A percentile compares a stretch with the other conserved stretches of the same genome.
These are phyloP conservation scores for Orcinus orca DNA, from an alignment of 2,113 vertebrate species.

Conservation along the genomic window DNA sequence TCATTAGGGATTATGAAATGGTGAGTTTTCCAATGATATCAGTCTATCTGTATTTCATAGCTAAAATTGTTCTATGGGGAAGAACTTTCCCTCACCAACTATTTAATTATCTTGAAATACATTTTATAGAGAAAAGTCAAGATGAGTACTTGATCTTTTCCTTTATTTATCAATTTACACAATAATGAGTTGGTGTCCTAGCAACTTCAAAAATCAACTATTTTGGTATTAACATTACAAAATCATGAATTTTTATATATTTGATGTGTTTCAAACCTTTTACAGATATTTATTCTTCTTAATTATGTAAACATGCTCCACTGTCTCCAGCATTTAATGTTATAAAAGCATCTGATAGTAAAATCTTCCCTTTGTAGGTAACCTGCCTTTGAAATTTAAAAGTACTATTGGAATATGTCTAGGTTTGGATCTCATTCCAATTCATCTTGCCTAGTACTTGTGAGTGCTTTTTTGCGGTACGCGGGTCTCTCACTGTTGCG, in stretches of 20 bases:
- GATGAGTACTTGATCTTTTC: background rate
- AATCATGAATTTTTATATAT: conserved; percentile 13
- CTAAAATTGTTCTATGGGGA: background rate
- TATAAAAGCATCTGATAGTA: background rate
- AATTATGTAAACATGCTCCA: background rate
- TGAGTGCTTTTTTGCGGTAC: background rate
- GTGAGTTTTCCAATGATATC: background rate
- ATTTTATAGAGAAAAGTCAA: background rate
- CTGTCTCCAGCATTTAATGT: background rate
- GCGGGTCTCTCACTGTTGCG: no score
- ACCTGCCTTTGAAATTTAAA: background rate
- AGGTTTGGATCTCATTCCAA: background rate
- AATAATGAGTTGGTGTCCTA: background rate
- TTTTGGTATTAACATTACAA: background rate
- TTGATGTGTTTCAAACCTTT: background rate
- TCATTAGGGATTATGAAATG: background rate
- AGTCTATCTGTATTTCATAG: background rate
- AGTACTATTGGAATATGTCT: background rate
- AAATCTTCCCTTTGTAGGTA: background rate
- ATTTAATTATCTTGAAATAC: background rate
- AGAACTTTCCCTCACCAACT: background rate
- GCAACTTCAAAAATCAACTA: background rate
- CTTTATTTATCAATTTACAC: background rate
- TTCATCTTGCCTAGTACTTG: background rate
- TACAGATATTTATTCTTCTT: background rate